Evolutionary conservation across 2,888 invertebrate species (phyloP), one percentile per base, ranked within the genome.

Genomic region (Drosophila anomelani): DNA sequence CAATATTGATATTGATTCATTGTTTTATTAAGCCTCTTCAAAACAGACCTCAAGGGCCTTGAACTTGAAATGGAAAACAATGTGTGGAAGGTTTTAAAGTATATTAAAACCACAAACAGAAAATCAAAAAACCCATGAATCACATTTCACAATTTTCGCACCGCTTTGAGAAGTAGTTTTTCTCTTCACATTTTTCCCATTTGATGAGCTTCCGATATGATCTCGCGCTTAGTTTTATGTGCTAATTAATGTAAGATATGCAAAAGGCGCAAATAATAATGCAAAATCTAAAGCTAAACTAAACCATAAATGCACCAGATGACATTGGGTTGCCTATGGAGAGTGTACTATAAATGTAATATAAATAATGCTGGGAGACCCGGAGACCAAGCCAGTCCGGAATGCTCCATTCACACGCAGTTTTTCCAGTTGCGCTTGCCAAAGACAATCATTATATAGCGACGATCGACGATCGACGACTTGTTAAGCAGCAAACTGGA

Each of bases 161-260:
- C 64, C 43, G 23, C 26, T 49, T 43, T 49, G 47, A 47, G 39
- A 23, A 32, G 39, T 32, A 38, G 26, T 36, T 46, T 38, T 38
- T 15, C 20, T 13, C 38, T n/a, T 29, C 29, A 44, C 38, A 38
- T 47, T 49, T 29, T 63, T 38, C 23, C 39, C 15, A 53, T 46
- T 76, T 53, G 39, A 47, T 61, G 51, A 38, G 51, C 32, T 54
- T 59, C 43, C 43, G 12, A 47, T 46, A 44, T 46, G 53, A 54
- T 34, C 57, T 23, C 36, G 32, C 20, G 36, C 55, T 62, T 46
- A 54, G 34, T 73, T 76, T 57, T 36, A 63, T 58, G 80, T 80
- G 70, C 43, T 80, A 80, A 80, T 83, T 73, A 71, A 54, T 69
- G 67, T 49, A 53, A 66, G 55, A 77, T 75, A 80, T 80, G 80